A percentile compares a stretch with the other conserved stretches of the same genome.
phyloP scores from a whole-genome alignment of 2,888 invertebrate species.

The Chloroclystis v-ata region DNA sequence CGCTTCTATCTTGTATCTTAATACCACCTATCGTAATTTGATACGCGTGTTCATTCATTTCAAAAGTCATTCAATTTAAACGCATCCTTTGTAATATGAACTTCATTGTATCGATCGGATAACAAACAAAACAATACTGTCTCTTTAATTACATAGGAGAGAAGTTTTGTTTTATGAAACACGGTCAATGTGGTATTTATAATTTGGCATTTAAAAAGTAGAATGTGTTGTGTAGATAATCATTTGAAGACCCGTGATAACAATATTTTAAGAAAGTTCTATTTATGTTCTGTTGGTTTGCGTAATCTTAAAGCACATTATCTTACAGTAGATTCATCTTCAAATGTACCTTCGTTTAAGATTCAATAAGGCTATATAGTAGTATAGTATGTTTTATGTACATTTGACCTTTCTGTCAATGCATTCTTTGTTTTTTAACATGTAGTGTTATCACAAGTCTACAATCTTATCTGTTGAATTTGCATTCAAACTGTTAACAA shows the following conservation, averaged over 20 bases:
- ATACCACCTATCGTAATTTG: constrained; percentile 25
- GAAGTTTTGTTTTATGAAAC: too few relatives aligned
- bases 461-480: constrained; percentile 6
- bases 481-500: background rate
- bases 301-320: too few relatives aligned
- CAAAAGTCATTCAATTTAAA: constrained; percentile 46
- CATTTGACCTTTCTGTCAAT: background rate
- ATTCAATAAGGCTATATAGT: too few relatives aligned
- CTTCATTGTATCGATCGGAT: constrained; percentile 41
- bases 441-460: background rate
- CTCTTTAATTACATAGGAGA: background rate
- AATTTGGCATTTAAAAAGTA: background rate
- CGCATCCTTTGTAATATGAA: constrained; percentile 50
- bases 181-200: too few relatives aligned
- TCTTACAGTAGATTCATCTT: too few relatives aligned
- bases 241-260: too few relatives aligned
- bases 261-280: too few relatives aligned
- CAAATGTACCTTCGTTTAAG: too few relatives aligned
- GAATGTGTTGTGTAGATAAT: too few relatives aligned
- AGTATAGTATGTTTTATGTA: background rate
- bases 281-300: too few relatives aligned
- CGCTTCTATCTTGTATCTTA: constrained; percentile 8
- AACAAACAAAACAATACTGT: constrained; percentile 18
- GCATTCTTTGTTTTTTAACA: background rate
- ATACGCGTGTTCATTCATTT: constrained; percentile 44